A percentile compares a stretch with the other conserved stretches of the same genome.
Evolutionary conservation across 2,888 invertebrate species (phyloP).

Genomic region (Mycogona germanica): DNA sequence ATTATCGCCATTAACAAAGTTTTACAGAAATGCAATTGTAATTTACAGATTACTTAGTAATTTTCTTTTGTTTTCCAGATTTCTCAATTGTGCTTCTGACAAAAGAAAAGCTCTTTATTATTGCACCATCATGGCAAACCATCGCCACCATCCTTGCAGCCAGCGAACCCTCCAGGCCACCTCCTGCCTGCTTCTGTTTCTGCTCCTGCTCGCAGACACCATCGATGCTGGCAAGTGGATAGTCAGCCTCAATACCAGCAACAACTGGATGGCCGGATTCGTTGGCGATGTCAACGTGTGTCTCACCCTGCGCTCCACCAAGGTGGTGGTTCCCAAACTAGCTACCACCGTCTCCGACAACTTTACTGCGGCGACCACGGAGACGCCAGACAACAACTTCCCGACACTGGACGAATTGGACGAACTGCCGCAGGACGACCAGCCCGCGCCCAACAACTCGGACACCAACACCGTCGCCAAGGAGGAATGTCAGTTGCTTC

Average conservation of each 20-base stretch:
- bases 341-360: background rate
- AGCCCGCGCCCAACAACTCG: background rate
- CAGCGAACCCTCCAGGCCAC: no score
- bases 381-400: background rate
- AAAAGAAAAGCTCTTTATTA: no score
- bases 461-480: background rate
- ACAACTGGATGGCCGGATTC: slow-evolving; percentile 16
- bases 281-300: slow-evolving; percentile 14
- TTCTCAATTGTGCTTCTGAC: no score
- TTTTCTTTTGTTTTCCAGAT: no score
- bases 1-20: no score
- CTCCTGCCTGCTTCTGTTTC: no score
- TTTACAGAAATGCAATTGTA: no score
- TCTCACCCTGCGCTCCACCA: background rate
- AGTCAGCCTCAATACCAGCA: background rate
- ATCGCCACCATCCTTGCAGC: no score
- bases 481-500: slow-evolving; percentile 10
- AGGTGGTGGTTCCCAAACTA: no score
- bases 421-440: background rate
- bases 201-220: background rate
- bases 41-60: no score
- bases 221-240: slow-evolving; percentile 6
- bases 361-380: background rate
- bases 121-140: no score
- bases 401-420: no score